Conservation (phyloP, 37 sponge, comb jelly and placozoan genomes). For the Aplysina aerophoba region DNA sequence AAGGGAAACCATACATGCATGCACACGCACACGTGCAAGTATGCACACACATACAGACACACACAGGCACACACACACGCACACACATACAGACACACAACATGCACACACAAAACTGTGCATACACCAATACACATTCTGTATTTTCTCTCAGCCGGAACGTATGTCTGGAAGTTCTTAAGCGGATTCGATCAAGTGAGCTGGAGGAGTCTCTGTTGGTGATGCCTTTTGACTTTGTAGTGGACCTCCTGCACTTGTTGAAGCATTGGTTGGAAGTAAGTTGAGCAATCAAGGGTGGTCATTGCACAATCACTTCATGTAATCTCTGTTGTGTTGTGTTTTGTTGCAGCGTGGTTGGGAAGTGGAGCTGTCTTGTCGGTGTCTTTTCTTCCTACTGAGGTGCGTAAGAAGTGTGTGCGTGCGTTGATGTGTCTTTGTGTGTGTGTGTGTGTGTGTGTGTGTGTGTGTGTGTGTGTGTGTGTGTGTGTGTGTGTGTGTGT, state of each 20-base stretch:
- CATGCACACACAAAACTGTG: too few relatives aligned
- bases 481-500: conserved; percentile 19
- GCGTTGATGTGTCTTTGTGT: conserved; percentile 14
- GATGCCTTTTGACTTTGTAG: conserved; percentile 56
- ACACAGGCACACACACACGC: too few relatives aligned
- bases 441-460: conserved; percentile 31
- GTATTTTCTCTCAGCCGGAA: too few relatives aligned
- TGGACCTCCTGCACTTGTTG: not conserved
- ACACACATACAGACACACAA: not conserved
- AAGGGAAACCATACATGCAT: not conserved
- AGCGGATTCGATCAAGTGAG: conserved; percentile 82
- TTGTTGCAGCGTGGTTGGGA: conserved; percentile 68
- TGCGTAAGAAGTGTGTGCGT: conserved; percentile 2
- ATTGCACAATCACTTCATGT: not conserved
- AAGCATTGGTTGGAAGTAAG: not conserved
- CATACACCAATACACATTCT: too few relatives aligned
- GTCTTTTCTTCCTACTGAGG: conserved; percentile 82
- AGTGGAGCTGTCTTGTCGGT: conserved; percentile 78
- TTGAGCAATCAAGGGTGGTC: not conserved
- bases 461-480: conserved; percentile 33
- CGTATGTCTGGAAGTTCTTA: conserved; percentile 73
- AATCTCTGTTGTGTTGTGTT: not conserved
- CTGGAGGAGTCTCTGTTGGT: conserved; percentile 90
- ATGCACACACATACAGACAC: not conserved
- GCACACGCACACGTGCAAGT: too few relatives aligned